A percentile compares a stretch with the other conserved stretches of the same genome.
Conservation (phyloP, 2,888 invertebrate species). For the Epirrhoe alternata region DNA sequence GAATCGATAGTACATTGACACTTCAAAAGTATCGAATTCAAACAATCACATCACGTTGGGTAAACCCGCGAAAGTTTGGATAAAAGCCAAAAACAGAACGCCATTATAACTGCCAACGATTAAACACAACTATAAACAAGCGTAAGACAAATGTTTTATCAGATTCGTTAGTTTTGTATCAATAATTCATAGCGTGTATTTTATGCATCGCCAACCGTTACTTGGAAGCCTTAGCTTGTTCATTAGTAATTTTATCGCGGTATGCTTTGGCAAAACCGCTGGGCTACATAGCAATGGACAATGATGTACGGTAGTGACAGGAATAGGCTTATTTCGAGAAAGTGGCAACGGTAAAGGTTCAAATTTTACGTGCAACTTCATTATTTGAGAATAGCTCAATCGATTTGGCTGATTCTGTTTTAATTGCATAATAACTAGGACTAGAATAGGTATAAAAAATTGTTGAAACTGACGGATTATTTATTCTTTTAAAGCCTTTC, state of each 20-base stretch:
- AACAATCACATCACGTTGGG: constrained; percentile 54
- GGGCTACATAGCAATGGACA: constrained; percentile 71
- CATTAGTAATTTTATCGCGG: constrained; percentile 82
- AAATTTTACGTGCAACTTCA: neutral
- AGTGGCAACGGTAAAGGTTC: constrained; percentile 3
- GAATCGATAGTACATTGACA: constrained; percentile 4
- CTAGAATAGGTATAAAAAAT: too few relatives aligned
- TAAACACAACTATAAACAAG: constrained; percentile 68
- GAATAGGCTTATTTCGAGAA: constrained; percentile 11
- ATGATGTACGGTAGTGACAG: constrained; percentile 47
- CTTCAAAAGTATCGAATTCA: constrained; percentile 34
- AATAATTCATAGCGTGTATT: constrained; percentile 80
- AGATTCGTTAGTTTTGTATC: constrained; percentile 75
- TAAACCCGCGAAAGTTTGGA: constrained; percentile 51
- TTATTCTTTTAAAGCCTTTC: too few relatives aligned
- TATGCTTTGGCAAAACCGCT: constrained; percentile 83
- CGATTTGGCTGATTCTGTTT: too few relatives aligned
- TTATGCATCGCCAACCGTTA: constrained; percentile 81
- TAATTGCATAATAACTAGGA: too few relatives aligned
- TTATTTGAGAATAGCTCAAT: neutral
- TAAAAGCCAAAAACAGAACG: constrained; percentile 49
- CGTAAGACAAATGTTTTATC: constrained; percentile 78
- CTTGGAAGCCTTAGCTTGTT: constrained; percentile 79
- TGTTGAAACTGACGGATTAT: too few relatives aligned
- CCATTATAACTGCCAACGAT: constrained; percentile 60